A percentile compares a stretch with the other conserved stretches of the same genome.
These are phyloP conservation scores for Trachelus iudaicus DNA, from an alignment of 2,888 invertebrate genomes.

Conservation along the genomic window DNA sequence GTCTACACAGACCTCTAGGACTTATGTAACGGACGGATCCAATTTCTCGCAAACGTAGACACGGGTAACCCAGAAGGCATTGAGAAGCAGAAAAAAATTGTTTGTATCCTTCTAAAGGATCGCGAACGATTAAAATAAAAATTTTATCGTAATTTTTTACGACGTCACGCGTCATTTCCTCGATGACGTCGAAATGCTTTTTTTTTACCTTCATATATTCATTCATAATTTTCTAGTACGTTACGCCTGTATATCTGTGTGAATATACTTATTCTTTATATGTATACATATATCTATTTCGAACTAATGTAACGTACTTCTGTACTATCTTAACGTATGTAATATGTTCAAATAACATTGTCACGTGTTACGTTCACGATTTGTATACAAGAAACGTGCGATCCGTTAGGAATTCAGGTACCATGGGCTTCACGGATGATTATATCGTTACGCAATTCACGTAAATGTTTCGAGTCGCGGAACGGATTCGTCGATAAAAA, in stretches of 20 bases:
- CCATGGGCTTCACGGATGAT: neutral
- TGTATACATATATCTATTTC: neutral
- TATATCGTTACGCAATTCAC: neutral
- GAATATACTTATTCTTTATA: neutral
- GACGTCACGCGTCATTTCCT: neutral
- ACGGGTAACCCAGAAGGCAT: neutral
- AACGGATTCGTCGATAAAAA: neutral
- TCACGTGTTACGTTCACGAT: neutral
- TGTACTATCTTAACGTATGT: neutral
- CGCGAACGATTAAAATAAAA: neutral
- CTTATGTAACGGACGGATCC: neutral
- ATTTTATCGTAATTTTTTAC: neutral
- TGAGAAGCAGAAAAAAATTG: neutral
- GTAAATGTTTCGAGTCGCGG: neutral
- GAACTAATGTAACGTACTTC: neutral
- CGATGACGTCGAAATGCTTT: neutral
- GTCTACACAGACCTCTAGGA: neutral
- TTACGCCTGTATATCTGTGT: neutral
- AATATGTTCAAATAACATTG: neutral
- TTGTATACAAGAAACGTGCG: neutral
- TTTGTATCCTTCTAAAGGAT: too few species aligned
- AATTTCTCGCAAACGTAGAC: neutral
- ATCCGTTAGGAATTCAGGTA: neutral
- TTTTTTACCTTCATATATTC: neutral
- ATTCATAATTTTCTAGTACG: neutral